A percentile compares a stretch with the other conserved stretches of the same genome.
Conservation (phyloP, 2,888 invertebrate genomes). For the Orthosia gracilis region DNA sequence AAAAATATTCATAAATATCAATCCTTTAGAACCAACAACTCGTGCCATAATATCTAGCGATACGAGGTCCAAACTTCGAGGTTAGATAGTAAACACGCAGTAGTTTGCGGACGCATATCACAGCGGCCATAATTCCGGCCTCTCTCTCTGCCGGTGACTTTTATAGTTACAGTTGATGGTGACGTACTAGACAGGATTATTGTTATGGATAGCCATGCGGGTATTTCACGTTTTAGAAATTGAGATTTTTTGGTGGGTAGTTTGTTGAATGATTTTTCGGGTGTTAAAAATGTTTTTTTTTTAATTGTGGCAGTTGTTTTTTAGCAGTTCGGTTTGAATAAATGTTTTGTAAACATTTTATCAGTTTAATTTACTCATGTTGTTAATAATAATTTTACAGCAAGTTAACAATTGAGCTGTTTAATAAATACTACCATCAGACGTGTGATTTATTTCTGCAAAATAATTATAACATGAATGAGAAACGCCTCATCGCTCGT, state of each 20-base stretch:
- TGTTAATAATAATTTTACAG: neutral
- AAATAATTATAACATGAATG: neutral
- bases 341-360: neutral
- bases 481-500: neutral
- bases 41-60: no score
- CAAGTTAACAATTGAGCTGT: no score
- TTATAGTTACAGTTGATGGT: slow-evolving; percentile 63
- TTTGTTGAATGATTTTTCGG: slow-evolving; percentile 25
- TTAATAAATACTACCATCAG: neutral
- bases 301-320: neutral
- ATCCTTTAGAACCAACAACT: no score
- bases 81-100: slow-evolving; percentile 25
- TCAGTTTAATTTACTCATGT: neutral
- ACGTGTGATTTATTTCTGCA: neutral
- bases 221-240: slow-evolving; percentile 40
- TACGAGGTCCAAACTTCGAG: no score
- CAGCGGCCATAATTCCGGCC: slow-evolving; percentile 51
- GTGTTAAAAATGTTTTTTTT: slow-evolving; percentile 12
- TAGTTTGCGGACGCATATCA: slow-evolving; percentile 51
- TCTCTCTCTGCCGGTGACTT: slow-evolving; percentile 59
- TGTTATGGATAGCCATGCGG: slow-evolving; percentile 51
- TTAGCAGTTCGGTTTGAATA: neutral
- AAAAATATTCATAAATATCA: no score
- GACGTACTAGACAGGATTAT: slow-evolving; percentile 57
- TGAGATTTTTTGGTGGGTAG: slow-evolving; percentile 23